phyloP scores from a whole-genome alignment of 2,113 vertebrate species.

The Aepyceros melampus region DNA sequence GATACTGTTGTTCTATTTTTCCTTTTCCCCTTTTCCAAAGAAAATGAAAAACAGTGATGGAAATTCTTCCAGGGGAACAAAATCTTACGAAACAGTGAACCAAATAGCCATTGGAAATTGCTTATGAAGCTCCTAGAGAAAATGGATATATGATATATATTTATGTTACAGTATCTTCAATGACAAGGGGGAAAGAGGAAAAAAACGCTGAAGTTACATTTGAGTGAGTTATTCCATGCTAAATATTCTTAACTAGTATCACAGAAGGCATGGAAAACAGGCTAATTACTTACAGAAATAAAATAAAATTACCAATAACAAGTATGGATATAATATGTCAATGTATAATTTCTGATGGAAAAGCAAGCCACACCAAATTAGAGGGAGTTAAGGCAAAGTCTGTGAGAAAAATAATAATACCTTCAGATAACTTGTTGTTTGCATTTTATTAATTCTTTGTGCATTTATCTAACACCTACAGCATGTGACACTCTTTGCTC shows the following conservation, averaged over 20 bases:
- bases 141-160: slow-evolving; percentile 30
- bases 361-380: slow-evolving; percentile 6
- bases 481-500: background rate
- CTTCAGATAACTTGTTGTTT: background rate
- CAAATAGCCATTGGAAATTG: slow-evolving; percentile 44
- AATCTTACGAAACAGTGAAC: slow-evolving; percentile 24
- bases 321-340: background rate
- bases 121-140: slow-evolving; percentile 49
- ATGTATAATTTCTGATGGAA: slow-evolving; percentile 36
- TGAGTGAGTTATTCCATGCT: slow-evolving; percentile 63
- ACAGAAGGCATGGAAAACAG: slow-evolving; percentile 60
- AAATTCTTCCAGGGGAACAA: slow-evolving; percentile 46
- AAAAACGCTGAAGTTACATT: slow-evolving; percentile 53
- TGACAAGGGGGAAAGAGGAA: slow-evolving; percentile 14
- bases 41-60: slow-evolving; percentile 7
- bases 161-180: background rate
- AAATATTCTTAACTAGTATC: slow-evolving; percentile 62
- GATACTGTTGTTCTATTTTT: slow-evolving; percentile 33
- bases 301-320: slow-evolving; percentile 62
- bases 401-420: background rate
- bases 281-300: slow-evolving; percentile 67
- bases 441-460: background rate
- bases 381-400: background rate
- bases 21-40: slow-evolving; percentile 8
- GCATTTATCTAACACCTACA: background rate